Evolutionary conservation across 2,888 invertebrate species (phyloP).

Genomic region (Brachypalpus laphriformis): DNA sequence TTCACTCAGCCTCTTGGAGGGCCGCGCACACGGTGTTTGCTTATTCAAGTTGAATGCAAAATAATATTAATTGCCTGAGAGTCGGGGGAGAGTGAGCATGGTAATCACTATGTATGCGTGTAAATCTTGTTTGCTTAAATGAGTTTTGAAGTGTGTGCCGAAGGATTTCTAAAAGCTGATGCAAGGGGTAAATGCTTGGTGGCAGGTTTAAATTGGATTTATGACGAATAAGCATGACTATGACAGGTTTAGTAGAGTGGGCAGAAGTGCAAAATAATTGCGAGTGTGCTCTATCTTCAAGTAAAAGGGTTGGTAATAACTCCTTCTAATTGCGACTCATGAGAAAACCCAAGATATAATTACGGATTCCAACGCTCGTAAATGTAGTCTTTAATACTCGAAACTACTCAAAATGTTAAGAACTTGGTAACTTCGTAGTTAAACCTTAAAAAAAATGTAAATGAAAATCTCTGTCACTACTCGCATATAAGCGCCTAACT

Average conservation of each 20-base stretch:
- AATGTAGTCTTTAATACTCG: too few species aligned
- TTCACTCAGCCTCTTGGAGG: slow-evolving; percentile 45
- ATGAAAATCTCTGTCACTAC: too few species aligned
- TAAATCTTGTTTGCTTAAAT: not conserved
- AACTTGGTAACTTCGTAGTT: too few species aligned
- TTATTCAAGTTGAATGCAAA: slow-evolving; percentile 27
- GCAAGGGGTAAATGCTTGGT: not conserved
- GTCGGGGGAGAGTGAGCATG: not conserved
- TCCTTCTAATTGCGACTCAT: too few species aligned
- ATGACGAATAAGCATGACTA: not conserved
- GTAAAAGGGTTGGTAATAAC: too few species aligned
- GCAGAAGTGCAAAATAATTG: not conserved
- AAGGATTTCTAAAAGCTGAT: not conserved
- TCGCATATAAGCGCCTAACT: too few species aligned
- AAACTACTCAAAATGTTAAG: too few species aligned
- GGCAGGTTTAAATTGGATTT: not conserved
- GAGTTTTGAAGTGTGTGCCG: not conserved
- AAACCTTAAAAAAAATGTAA: too few species aligned
- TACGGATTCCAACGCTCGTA: too few species aligned
- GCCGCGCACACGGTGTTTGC: slow-evolving; percentile 6
- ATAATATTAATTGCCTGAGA: slow-evolving; percentile 7
- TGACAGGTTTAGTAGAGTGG: not conserved
- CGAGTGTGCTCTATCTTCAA: not conserved
- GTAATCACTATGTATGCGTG: slow-evolving; percentile 6
- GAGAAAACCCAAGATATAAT: too few species aligned